Base-by-base conservation (phyloP, 2,113 vertebrate genomes). In the Oplegnathus fasciatus region DNA sequence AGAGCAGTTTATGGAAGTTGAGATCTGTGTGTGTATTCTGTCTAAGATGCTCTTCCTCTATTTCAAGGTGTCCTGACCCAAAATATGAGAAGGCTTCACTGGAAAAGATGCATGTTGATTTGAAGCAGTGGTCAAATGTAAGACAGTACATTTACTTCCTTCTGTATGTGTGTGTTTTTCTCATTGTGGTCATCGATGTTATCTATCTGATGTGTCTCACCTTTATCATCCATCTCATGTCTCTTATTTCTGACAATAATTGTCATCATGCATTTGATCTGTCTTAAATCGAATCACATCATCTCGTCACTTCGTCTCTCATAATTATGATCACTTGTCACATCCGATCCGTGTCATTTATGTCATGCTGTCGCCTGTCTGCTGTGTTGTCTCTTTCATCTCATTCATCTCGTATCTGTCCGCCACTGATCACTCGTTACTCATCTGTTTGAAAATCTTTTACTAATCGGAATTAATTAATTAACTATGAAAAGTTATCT, bases 81-180 rank as follows among this genome's bases (percentile, higher is more conserved):
- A 92, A 91, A 50, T 79, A 82, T 80, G 88, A 93, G 2, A 91
- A 66, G 22, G 34, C 44, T 28, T 78, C 90, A 73, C 24, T 92
- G 69, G 91, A 92, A 61, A 78, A 84, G 40, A 77, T 95, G n/a
- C 76, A 82, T 42, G 50, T 18, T 48, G 90, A 96, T 80, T 70
- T 96, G 64, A 93, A 82, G 73, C 58, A 92, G 60, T 96, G 94
- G 94, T 83, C 89, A 74, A 74, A 84, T 72, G 96, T 96, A 88
- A 93, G 94, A 68, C 50, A 82, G 22, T 18, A 8, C 15, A 24
- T 66, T 83, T 58, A 32, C 46, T 67, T 74, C 2, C 37, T 68
- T 1, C 34, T 37, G 34, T 64, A 62, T 42, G 15, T 44, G 5
- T 57, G 20, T 44, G 24, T 61, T 34, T 46, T 67, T 50, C 15